These are phyloP conservation scores for Drosophila imparisetae DNA, from an alignment of 2,888 invertebrate genomes.

Conservation along the genomic window DNA sequence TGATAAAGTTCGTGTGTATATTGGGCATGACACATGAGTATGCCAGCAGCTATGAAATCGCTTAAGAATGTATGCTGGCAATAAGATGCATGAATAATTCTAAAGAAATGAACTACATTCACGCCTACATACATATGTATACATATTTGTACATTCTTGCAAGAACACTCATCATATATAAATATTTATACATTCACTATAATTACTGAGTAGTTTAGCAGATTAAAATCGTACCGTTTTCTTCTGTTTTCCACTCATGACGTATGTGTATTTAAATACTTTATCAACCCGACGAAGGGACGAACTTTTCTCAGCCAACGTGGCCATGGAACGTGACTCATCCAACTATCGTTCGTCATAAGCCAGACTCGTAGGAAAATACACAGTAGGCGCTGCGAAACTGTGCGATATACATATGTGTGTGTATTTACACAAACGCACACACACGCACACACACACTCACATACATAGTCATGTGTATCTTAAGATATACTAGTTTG, in stretches of 20 bases:
- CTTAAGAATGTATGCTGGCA: neutral
- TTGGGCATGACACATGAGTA: constrained; percentile 4
- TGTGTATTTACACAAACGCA: neutral
- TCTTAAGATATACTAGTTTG: neutral
- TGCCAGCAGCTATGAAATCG: neutral
- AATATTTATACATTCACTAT: neutral
- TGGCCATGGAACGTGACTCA: constrained; percentile 24
- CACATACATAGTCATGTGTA: neutral
- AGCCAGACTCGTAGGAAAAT: constrained; percentile 5
- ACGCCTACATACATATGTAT: neutral
- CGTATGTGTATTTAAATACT: neutral
- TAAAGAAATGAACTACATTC: neutral
- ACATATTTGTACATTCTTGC: neutral
- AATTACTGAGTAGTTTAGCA: neutral
- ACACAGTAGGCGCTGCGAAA: neutral
- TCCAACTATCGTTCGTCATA: neutral
- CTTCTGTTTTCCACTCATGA: neutral
- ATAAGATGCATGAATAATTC: constrained; percentile 20
- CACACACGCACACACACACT: neutral
- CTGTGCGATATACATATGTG: neutral
- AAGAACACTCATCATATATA: neutral
- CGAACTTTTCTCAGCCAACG: constrained; percentile 8
- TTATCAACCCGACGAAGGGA: neutral
- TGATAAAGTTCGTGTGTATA: constrained; percentile 15
- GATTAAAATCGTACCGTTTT: neutral